A percentile compares a stretch with the other conserved stretches of the same genome.
phyloP scores from a whole-genome alignment of 1,140 invertebrate species.

The Drosophila setifemur region DNA sequence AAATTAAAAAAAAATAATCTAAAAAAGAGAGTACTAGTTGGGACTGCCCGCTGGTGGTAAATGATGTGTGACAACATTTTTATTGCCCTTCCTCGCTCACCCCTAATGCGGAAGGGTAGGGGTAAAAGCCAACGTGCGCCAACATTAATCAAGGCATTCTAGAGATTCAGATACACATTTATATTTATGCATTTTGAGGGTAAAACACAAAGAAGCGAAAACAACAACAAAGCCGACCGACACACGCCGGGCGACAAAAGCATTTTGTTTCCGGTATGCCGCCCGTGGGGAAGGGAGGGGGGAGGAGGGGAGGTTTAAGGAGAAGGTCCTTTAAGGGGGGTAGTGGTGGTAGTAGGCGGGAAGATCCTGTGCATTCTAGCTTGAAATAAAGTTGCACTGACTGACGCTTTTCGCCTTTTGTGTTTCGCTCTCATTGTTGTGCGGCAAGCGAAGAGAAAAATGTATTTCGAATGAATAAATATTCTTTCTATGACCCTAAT shows the following conservation, averaged over 20 bases:
- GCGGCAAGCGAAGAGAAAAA: slow-evolving; percentile 40
- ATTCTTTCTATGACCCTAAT: slow-evolving; percentile 53
- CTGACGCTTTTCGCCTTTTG: slow-evolving; percentile 77
- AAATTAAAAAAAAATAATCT: slow-evolving; percentile 5
- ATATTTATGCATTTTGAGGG: slow-evolving; percentile 73
- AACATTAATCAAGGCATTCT: slow-evolving; percentile 78
- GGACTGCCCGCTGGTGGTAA: slow-evolving; percentile 42
- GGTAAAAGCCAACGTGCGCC: slow-evolving; percentile 76
- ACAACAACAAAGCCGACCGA: slow-evolving; percentile 57
- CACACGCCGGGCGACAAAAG: slow-evolving; percentile 77
- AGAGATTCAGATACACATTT: slow-evolving; percentile 41
- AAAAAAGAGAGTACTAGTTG: background rate
- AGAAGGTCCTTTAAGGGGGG: background rate
- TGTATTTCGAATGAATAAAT: slow-evolving; percentile 55
- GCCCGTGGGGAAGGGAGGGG: slow-evolving; percentile 12
- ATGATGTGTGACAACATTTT: slow-evolving; percentile 78
- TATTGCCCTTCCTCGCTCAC: slow-evolving; percentile 47
- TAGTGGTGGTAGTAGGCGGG: background rate
- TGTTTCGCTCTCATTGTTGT: slow-evolving; percentile 72
- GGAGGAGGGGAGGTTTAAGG: background rate
- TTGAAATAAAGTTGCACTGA: slow-evolving; percentile 77
- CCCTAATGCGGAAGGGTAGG: slow-evolving; percentile 1
- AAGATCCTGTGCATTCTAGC: slow-evolving; percentile 70
- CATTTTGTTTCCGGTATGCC: slow-evolving; percentile 73
- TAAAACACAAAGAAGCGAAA: slow-evolving; percentile 49